Percentiles rank a stretch among this genome's conserved stretches.
Evolutionary conservation across 2,888 invertebrate genomes (phyloP).

Genomic region (Melipona bicolor): DNA sequence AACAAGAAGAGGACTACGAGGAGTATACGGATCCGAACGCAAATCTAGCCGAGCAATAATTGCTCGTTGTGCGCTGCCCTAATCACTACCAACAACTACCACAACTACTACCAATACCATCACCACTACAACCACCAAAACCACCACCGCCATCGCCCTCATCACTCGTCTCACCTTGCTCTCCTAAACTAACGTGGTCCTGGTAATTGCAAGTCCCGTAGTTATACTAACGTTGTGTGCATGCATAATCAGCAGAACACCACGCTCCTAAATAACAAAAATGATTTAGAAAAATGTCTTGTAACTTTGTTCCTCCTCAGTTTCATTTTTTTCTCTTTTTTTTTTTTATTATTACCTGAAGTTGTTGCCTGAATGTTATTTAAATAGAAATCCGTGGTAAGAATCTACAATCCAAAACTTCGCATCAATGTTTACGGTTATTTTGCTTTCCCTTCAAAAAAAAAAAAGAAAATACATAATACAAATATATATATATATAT

Average conservation of each 20-base stretch:
- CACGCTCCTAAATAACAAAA: conserved; percentile 15
- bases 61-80: conserved; percentile 74
- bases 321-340: not conserved
- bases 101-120: conserved; percentile 62
- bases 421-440: not conserved
- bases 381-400: not conserved
- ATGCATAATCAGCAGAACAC: conserved; percentile 32
- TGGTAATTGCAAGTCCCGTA: conserved; percentile 72
- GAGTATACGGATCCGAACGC: conserved; percentile 85
- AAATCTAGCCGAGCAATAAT: conserved; percentile 82
- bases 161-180: conserved; percentile 70
- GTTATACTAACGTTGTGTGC: conserved; percentile 68
- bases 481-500: not conserved
- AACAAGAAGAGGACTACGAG: conserved; percentile 86
- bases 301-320: conserved; percentile 2
- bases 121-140: conserved; percentile 62
- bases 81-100: conserved; percentile 72
- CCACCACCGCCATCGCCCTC: conserved; percentile 66
- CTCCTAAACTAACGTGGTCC: conserved; percentile 75
- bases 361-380: not conserved
- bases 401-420: not conserved
- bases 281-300: not conserved
- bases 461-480: not conserved
- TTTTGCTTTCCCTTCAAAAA: not conserved
- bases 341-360: not conserved